phyloP scores from a whole-genome alignment of 1,140 invertebrate genomes.

The Meloidogyne floridensis region DNA sequence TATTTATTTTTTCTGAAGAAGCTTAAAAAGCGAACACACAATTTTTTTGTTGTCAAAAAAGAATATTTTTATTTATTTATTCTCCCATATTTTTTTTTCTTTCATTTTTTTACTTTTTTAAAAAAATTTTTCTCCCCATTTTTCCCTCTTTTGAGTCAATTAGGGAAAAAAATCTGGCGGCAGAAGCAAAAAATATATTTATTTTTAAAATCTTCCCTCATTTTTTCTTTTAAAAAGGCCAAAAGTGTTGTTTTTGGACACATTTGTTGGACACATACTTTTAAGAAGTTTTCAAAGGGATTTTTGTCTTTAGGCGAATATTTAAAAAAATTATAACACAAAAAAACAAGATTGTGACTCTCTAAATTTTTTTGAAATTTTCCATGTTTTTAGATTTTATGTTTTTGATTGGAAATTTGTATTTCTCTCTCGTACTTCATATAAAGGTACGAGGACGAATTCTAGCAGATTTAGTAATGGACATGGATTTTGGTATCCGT shows the following conservation, averaged over 20 bases:
- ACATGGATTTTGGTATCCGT: too few relatives aligned
- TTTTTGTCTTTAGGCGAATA: not conserved
- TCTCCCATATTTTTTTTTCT: not conserved
- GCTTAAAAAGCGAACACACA: not conserved
- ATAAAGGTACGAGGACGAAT: too few relatives aligned
- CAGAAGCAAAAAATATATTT: not conserved
- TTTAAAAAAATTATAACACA: not conserved
- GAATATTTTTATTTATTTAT: not conserved
- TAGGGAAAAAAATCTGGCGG: not conserved
- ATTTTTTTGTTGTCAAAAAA: not conserved
- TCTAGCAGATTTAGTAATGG: too few relatives aligned
- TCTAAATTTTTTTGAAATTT: too few relatives aligned
- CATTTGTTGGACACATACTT: not conserved
- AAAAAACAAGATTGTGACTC: not conserved
- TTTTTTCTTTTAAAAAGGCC: not conserved
- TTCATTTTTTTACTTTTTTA: too few relatives aligned
- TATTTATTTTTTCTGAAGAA: not conserved
- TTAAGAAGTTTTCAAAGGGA: not conserved
- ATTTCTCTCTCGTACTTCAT: too few relatives aligned
- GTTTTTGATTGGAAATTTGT: too few relatives aligned
- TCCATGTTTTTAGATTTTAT: too few relatives aligned
- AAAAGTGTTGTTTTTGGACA: conserved; percentile 5
- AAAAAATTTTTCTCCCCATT: not conserved
- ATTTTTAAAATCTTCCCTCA: not conserved
- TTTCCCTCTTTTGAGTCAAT: conserved; percentile 2